phyloP scores from a whole-genome alignment of 2,113 vertebrate genomes.

The Pygoscelis adeliae region DNA sequence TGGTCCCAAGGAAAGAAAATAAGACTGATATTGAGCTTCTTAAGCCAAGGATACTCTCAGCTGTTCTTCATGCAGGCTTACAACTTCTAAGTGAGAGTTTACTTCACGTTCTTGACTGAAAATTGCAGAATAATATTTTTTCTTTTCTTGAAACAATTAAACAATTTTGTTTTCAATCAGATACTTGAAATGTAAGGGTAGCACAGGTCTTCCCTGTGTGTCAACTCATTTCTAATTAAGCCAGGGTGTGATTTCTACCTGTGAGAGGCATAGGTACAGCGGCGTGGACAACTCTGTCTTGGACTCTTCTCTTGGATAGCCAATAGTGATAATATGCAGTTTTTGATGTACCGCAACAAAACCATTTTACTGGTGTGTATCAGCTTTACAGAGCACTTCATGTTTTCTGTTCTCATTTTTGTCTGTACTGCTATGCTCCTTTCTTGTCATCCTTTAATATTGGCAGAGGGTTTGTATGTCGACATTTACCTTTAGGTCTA shows the following conservation, averaged over 20 bases:
- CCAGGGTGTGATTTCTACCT: background rate
- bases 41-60: background rate
- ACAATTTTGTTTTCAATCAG: background rate
- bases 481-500: background rate
- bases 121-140: background rate
- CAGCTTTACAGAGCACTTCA: background rate
- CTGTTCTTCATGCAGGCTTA: background rate
- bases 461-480: background rate
- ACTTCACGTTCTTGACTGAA: background rate
- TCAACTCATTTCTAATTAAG: background rate
- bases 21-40: background rate
- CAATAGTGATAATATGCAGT: background rate
- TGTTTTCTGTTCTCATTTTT: background rate
- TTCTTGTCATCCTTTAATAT: background rate
- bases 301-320: background rate
- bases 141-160: background rate
- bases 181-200: background rate
- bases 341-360: background rate
- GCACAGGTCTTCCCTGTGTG: background rate
- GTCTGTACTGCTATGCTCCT: background rate
- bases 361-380: background rate
- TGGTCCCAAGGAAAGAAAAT: background rate
- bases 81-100: background rate
- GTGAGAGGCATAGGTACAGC: background rate
- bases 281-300: background rate